These are phyloP conservation scores for Acrobasis consociella DNA, from an alignment of 2,888 invertebrate species.

Conservation along the genomic window DNA sequence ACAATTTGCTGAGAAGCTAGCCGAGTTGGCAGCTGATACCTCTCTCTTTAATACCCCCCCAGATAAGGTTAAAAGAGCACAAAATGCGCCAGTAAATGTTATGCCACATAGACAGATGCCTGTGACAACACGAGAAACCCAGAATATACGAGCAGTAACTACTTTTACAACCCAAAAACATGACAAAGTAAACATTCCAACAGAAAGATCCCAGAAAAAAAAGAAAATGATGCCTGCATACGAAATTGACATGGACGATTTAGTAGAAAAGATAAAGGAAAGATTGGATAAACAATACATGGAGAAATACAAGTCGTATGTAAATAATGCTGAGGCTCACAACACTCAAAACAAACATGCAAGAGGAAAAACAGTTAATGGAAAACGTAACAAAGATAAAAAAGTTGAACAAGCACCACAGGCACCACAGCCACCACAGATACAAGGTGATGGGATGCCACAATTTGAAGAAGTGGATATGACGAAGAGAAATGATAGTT, in stretches of 20 bases:
- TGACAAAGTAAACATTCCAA: background rate
- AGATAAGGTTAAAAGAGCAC: background rate
- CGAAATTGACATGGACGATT: constrained; percentile 41
- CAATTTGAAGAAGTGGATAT: constrained; percentile 17
- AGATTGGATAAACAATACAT: constrained; percentile 38
- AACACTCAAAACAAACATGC: background rate
- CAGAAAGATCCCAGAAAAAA: background rate
- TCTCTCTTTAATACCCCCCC: background rate
- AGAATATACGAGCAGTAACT: background rate
- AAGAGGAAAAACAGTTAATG: background rate
- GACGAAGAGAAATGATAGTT: constrained; percentile 45
- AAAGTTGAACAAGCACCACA: constrained; percentile 1
- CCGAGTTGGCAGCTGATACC: constrained; percentile 34
- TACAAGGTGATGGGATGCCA: background rate
- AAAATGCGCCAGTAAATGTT: background rate
- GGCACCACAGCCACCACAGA: too few species aligned
- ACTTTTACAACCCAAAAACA: background rate
- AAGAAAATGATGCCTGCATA: constrained; percentile 6
- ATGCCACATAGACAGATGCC: background rate
- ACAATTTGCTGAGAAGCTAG: constrained; percentile 42
- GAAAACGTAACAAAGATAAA: background rate
- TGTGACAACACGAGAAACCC: background rate
- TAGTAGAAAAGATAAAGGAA: constrained; percentile 47
- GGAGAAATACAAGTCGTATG: constrained; percentile 14
- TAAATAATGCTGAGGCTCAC: background rate